phyloP scores from a whole-genome alignment of 2,797 vertebrate genomes.

The Orestias chungarensis region DNA sequence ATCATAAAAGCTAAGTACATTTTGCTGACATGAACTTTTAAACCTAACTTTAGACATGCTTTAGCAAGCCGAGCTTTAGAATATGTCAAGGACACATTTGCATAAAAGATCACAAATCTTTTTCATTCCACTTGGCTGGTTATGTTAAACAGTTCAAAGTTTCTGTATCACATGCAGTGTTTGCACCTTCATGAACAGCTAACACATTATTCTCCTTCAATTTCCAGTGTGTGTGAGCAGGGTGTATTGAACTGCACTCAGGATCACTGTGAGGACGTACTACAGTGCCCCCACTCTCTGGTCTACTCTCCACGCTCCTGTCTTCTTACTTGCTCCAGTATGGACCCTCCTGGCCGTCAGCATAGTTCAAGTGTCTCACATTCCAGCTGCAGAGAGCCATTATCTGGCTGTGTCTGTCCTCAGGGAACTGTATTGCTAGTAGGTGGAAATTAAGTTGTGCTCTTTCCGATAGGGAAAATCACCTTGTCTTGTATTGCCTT shows the following conservation, averaged over 20 bases:
- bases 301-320: constrained; percentile 83
- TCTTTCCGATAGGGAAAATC: not conserved
- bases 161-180: not conserved
- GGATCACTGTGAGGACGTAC: constrained; percentile 70
- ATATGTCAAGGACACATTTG: not conserved
- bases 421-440: constrained; percentile 84
- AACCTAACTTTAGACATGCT: constrained; percentile 5
- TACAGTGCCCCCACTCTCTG: constrained; percentile 82
- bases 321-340: constrained; percentile 84
- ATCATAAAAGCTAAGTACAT: not conserved
- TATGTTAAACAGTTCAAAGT: not conserved
- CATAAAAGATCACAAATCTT: not conserved
- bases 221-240: constrained; percentile 78
- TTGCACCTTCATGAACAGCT: not conserved
- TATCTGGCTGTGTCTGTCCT: constrained; percentile 88
- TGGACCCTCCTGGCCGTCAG: constrained; percentile 69
- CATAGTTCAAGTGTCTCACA: constrained; percentile 35
- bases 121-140: not conserved
- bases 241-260: constrained; percentile 83
- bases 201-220: not conserved
- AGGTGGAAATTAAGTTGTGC: constrained; percentile 39
- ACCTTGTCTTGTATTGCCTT: not conserved
- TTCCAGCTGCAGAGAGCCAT: constrained; percentile 73
- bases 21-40: not conserved
- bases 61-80: not conserved